phyloP scores from a whole-genome alignment of 2,113 vertebrate genomes.

The Phoenicopterus ruber region DNA sequence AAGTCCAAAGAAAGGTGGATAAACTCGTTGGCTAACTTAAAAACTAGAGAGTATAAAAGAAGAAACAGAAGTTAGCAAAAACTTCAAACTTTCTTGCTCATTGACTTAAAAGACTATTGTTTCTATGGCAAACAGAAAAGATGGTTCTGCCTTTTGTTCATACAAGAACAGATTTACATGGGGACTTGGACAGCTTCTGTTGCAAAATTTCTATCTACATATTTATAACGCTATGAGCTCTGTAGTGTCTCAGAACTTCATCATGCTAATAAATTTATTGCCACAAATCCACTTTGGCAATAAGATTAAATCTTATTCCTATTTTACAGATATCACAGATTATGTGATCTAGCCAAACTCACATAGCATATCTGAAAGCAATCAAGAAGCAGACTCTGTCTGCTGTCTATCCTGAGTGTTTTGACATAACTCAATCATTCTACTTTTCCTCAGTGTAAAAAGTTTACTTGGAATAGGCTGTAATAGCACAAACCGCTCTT shows the following conservation, averaged over 20 bases:
- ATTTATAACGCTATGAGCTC: not conserved
- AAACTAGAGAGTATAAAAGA: not conserved
- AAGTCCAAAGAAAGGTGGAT: not conserved
- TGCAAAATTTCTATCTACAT: not conserved
- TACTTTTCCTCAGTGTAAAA: not conserved
- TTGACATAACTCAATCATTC: not conserved
- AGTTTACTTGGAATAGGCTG: not conserved
- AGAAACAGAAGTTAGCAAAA: not conserved
- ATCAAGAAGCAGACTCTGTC: not conserved
- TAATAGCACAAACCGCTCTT: not conserved
- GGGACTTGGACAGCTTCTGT: not conserved
- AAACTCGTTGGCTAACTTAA: not conserved
- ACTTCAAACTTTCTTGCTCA: not conserved
- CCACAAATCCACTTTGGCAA: not conserved
- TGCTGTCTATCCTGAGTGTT: not conserved
- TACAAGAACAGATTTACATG: not conserved
- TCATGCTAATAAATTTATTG: not conserved
- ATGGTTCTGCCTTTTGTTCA: accelerated
- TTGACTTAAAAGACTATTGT: not conserved
- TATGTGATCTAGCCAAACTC: not conserved
- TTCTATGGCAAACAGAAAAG: not conserved
- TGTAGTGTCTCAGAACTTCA: not conserved
- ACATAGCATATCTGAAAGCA: not conserved
- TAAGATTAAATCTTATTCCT: not conserved
- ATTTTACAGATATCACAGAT: not conserved